Base-by-base conservation (phyloP, 2,888 invertebrate species). In the Caenorhabditis angaria region DNA sequence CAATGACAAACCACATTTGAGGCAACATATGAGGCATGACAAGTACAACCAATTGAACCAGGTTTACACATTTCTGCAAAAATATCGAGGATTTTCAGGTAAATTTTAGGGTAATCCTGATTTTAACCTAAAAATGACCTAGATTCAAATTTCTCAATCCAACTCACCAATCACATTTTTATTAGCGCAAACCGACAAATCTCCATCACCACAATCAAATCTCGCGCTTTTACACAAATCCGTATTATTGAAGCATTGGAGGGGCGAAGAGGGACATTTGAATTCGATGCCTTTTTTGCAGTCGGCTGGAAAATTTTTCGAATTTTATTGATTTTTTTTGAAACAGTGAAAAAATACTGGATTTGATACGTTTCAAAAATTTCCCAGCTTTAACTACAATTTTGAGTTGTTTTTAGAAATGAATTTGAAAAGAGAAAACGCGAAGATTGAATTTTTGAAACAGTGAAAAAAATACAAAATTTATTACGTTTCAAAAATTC, bases 181-280 rank as follows among this genome's bases (percentile, higher is more conserved):
- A 32, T 69, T 65, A n/a, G 24, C 41, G 28, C 74, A 74, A 20
- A 74, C 66, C 1, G 74, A 63, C 22, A 66, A 1, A 12, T 48
- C 54, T 32, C 66, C 78, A n/a, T 74, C 74, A 57, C 77, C 75
- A 69, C 82, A 82, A 41, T 66, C 70, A 27, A 41, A 70, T 32
- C 62, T 66, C 10, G 64, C 58, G 54, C 63, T 70, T 4, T 47
- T 68, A 68, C 85, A 85, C 28, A 85, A 60, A 14, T 82, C 71
- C 1, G 73, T 56, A 24, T 61, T 60, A 18, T 77, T 59, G 5
- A 84, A 69, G 63, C 85, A 85, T 51, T 71, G 75, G 1, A 62
- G 28, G 1, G 82, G 83, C 5, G 70, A 77, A 1, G 67, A 72
- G 14, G 83, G 79, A 50, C 86, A 86, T 22, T 65, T 61, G 73